phyloP scores from a whole-genome alignment of 2,888 invertebrate species.

The Drosophila sordidula region DNA sequence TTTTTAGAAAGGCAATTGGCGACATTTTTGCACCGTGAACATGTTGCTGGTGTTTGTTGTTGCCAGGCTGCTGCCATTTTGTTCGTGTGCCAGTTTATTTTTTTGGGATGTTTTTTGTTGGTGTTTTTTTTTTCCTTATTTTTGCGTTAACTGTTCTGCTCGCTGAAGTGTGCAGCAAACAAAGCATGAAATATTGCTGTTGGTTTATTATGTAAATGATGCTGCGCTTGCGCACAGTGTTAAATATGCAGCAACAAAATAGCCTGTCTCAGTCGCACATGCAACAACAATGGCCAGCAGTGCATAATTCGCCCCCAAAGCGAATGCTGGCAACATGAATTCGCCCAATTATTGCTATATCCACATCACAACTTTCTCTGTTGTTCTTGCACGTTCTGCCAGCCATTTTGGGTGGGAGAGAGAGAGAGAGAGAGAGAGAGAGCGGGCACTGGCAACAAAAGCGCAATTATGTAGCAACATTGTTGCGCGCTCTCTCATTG shows the following conservation, averaged over 20 bases:
- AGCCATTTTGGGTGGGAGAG: conserved; percentile 26
- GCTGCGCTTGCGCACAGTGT: conserved; percentile 35
- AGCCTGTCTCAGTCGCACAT: conserved; percentile 29
- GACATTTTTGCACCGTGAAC: conserved; percentile 51
- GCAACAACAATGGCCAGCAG: conserved; percentile 6
- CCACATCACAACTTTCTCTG: conserved; percentile 67
- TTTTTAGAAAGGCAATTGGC: conserved; percentile 77
- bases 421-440: not conserved
- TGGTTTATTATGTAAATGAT: conserved; percentile 58
- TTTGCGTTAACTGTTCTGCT: conserved; percentile 38
- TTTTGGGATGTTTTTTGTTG: conserved; percentile 30
- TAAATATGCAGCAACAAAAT: conserved; percentile 50
- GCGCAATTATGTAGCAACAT: conserved; percentile 62
- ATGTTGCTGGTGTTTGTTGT: conserved; percentile 44
- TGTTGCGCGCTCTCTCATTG: conserved; percentile 51
- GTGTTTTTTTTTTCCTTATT: not conserved
- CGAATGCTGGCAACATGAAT: conserved; percentile 23
- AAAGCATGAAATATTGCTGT: conserved; percentile 41
- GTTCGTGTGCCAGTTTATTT: conserved; percentile 49
- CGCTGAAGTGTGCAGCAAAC: conserved; percentile 49
- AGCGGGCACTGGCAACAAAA: conserved; percentile 15
- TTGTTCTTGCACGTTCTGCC: conserved; percentile 68
- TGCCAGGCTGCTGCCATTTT: conserved; percentile 61
- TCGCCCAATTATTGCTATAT: conserved; percentile 45
- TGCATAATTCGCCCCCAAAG: conserved; percentile 17